A percentile compares a stretch with the other conserved stretches of the same genome.
Evolutionary conservation across 2,797 vertebrate species (phyloP).

Genomic region (Smutsia temminckii): DNA sequence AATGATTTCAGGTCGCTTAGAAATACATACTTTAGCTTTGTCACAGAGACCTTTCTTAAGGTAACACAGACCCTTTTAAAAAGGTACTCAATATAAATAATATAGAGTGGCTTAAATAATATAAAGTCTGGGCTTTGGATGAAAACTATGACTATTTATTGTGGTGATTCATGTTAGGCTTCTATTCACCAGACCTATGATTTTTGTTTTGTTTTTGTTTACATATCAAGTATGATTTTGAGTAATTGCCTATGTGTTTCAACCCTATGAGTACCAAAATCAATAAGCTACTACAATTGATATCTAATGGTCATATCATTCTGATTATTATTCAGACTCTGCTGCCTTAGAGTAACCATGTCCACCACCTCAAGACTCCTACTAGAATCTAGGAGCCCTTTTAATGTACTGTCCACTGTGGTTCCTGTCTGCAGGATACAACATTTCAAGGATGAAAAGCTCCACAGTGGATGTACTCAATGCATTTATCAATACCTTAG

Average conservation of each 20-base stretch:
- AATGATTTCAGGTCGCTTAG: neutral
- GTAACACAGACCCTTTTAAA: neutral
- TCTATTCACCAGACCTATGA: neutral
- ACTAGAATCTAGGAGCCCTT: neutral
- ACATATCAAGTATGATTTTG: neutral
- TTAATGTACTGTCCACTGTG: neutral
- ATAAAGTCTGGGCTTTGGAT: neutral
- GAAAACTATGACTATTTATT: neutral
- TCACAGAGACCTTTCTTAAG: neutral
- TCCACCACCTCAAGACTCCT: neutral
- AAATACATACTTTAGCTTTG: neutral
- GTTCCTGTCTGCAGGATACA: neutral
- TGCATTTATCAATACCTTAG: neutral
- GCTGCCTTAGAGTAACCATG: neutral
- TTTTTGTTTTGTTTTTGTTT: neutral
- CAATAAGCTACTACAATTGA: neutral
- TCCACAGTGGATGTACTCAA: neutral
- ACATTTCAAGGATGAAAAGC: neutral
- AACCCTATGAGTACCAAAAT: neutral
- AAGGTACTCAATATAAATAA: neutral
- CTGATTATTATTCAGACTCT: neutral
- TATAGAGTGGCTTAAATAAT: neutral
- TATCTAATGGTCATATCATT: neutral
- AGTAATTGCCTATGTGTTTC: neutral
- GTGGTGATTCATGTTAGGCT: neutral